Conservation (phyloP, 2,113 vertebrate genomes). For the Corydoras sp. region DNA sequence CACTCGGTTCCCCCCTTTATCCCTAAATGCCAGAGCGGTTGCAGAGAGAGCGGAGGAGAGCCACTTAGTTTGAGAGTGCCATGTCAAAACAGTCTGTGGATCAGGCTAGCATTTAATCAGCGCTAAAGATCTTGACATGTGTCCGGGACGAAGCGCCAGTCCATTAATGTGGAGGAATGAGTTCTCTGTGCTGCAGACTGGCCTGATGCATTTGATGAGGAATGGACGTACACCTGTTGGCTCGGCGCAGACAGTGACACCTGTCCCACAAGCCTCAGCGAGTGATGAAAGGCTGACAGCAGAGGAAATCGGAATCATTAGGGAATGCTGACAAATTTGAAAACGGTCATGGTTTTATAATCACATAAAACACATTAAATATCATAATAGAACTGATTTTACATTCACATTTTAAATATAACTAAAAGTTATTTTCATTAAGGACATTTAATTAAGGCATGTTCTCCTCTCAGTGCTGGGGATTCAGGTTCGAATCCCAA, state of each 20-base stretch:
- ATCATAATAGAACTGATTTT: too few relatives aligned
- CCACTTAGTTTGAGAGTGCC: slow-evolving; percentile 22
- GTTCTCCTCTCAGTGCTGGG: too few relatives aligned
- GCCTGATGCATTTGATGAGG: slow-evolving; percentile 49
- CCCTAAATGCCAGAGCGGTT: slow-evolving; percentile 18
- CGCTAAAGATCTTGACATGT: slow-evolving; percentile 43
- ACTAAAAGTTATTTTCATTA: too few relatives aligned
- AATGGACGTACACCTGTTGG: slow-evolving; percentile 69
- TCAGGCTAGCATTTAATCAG: slow-evolving; percentile 44
- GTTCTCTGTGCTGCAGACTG: slow-evolving; percentile 5
- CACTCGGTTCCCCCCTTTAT: slow-evolving; percentile 2
- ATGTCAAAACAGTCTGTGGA: slow-evolving; percentile 34
- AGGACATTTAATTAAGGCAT: too few relatives aligned
- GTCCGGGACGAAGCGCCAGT: slow-evolving; percentile 30
- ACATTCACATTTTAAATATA: too few relatives aligned
- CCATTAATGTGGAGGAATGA: slow-evolving; percentile 44
- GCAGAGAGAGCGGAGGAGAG: slow-evolving; percentile 23
- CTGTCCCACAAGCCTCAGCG: slow-evolving; percentile 19
- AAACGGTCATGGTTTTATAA: too few relatives aligned
- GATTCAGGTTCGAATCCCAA: too few relatives aligned
- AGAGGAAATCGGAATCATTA: too few relatives aligned
- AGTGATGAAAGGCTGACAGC: slow-evolving; percentile 20
- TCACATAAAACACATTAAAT: too few relatives aligned
- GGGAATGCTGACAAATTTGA: too few relatives aligned
- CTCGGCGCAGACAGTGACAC: slow-evolving; percentile 38